Evolutionary conservation across 2,113 vertebrate species (phyloP).

Genomic region (Pantherophis guttatus): DNA sequence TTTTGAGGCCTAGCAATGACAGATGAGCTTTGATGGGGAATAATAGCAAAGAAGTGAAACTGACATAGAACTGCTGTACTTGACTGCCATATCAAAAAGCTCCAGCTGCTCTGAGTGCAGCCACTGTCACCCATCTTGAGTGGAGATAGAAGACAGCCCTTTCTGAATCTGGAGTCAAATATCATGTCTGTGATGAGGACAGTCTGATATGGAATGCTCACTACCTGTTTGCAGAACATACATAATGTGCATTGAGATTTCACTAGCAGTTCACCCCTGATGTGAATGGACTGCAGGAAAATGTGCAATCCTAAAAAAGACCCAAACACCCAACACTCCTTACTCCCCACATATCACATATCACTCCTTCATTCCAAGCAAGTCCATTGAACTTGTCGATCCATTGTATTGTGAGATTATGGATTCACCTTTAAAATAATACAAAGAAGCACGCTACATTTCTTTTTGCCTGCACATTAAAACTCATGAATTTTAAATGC

Average conservation of each 20-base stretch:
- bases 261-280: constrained; percentile 66
- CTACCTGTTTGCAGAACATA: constrained; percentile 62
- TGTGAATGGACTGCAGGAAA: constrained; percentile 48
- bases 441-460: background rate
- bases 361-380: constrained; percentile 27
- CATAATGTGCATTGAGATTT: constrained; percentile 58
- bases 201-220: constrained; percentile 41
- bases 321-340: background rate
- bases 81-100: constrained; percentile 40
- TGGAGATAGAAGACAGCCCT: constrained; percentile 49
- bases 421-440: constrained; percentile 3
- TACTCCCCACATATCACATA: constrained; percentile 39
- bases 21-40: constrained; percentile 66
- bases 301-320: background rate
- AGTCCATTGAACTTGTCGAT: constrained; percentile 26
- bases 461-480: background rate
- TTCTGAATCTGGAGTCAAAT: constrained; percentile 44
- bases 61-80: constrained; percentile 61
- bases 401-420: constrained; percentile 36
- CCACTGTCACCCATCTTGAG: constrained; percentile 40
- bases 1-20: constrained; percentile 55
- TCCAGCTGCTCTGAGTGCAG: constrained; percentile 20
- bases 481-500: background rate
- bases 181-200: constrained; percentile 8
- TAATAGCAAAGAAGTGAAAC: constrained; percentile 65